Percentiles rank a stretch among this genome's conserved stretches.
phyloP scores from a whole-genome alignment of 2,797 vertebrate species.

The Pogonophryne albipinna region DNA sequence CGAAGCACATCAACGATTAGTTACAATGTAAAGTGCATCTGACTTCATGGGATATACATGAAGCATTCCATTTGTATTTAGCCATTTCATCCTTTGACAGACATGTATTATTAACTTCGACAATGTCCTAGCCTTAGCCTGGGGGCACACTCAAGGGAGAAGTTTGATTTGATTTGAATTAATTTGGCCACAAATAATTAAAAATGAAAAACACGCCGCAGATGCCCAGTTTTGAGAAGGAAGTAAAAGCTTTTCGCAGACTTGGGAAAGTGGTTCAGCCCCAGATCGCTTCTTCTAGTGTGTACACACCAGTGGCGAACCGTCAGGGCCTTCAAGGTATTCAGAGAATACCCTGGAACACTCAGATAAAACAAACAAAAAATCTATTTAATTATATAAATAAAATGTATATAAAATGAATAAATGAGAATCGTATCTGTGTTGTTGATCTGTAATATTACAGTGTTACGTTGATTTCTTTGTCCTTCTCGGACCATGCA shows the following conservation, averaged over 20 bases:
- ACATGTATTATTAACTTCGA: conserved; percentile 47
- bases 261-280: conserved; percentile 9
- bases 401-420: too few relatives aligned
- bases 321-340: too few relatives aligned
- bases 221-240: conserved; percentile 12
- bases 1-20: conserved; percentile 32
- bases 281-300: background rate
- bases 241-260: conserved; percentile 28
- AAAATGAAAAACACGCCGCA: conserved; percentile 25
- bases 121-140: conserved; percentile 48
- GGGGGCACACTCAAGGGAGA: conserved; percentile 25
- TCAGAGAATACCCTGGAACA: too few relatives aligned
- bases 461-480: too few relatives aligned
- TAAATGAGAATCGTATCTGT: too few relatives aligned
- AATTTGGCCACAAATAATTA: conserved; percentile 48
- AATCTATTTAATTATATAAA: too few relatives aligned
- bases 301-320: background rate
- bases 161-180: conserved; percentile 47
- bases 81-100: conserved; percentile 48
- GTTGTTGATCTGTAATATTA: too few relatives aligned
- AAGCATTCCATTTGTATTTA: conserved; percentile 53
- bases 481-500: too few relatives aligned
- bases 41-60: conserved; percentile 43
- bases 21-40: conserved; percentile 11
- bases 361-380: too few relatives aligned